These are phyloP conservation scores for Pocillopora grandis DNA, from an alignment of 92 coral and sea anemone genomes.

Conservation along the genomic window DNA sequence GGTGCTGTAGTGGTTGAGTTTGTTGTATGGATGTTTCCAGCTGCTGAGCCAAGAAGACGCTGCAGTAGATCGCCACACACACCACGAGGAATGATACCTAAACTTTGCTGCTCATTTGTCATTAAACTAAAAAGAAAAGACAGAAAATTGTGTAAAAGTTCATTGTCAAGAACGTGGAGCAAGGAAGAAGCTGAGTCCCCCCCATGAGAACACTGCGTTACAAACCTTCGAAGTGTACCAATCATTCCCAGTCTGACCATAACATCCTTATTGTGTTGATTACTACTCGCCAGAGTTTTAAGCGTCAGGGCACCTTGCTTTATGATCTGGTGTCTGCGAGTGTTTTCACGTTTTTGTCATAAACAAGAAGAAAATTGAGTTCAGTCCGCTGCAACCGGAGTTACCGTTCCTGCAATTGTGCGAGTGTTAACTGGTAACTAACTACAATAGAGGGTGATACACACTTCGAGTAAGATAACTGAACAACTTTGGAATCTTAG, in stretches of 20 bases:
- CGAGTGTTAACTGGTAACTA: too few species aligned
- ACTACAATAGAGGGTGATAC: too few species aligned
- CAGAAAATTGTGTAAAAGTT: not conserved
- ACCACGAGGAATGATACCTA: conserved; percentile 76
- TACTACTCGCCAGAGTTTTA: conserved; percentile 79
- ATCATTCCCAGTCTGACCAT: conserved; percentile 84
- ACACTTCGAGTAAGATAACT: too few species aligned
- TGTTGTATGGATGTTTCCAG: conserved; percentile 37
- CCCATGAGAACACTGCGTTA: not conserved
- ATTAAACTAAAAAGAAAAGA: conserved; percentile 15
- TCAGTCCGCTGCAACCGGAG: too few species aligned
- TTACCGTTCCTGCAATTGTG: too few species aligned
- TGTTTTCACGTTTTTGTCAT: too few species aligned
- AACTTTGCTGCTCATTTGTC: conserved; percentile 26
- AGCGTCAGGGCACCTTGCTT: conserved; percentile 53
- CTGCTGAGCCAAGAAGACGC: conserved; percentile 83
- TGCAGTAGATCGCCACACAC: conserved; percentile 78
- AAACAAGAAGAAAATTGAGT: too few species aligned
- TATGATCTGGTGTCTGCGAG: conserved; percentile 20
- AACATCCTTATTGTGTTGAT: conserved; percentile 80
- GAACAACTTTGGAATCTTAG: too few species aligned
- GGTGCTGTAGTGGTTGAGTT: conserved; percentile 10
- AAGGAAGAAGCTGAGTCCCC: not conserved
- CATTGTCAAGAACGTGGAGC: not conserved
- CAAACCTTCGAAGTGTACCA: conserved; percentile 71